Conservation (phyloP, 2,113 vertebrate species). For the Dasyornis broadbenti region DNA sequence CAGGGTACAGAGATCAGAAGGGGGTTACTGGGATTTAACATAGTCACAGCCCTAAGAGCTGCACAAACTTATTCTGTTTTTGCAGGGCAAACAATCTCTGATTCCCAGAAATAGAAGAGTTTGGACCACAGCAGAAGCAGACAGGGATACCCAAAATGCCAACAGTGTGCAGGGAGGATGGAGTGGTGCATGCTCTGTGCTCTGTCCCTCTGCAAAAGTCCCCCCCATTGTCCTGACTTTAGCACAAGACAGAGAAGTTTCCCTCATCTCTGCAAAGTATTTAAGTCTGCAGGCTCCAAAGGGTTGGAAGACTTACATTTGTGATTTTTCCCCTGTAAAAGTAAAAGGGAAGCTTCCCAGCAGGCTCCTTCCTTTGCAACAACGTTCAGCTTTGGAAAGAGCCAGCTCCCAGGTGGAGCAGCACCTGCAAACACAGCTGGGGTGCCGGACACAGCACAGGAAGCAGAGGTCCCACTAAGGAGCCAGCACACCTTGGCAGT, state of each 20-base stretch:
- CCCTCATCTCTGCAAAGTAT: not conserved
- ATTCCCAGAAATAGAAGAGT: not conserved
- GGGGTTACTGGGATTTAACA: not conserved
- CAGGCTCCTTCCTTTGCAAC: not conserved
- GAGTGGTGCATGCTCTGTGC: not conserved
- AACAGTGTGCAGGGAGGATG: not conserved
- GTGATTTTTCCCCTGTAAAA: not conserved
- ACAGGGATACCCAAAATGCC: not conserved
- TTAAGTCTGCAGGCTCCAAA: not conserved
- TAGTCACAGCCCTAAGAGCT: not conserved
- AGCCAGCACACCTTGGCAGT: not conserved
- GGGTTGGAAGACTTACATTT: not conserved
- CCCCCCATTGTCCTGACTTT: not conserved
- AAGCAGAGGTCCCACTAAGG: not conserved
- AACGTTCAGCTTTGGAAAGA: not conserved
- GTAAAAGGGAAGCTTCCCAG: not conserved
- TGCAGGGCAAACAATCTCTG: rapidly evolving
- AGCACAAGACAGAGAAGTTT: not conserved
- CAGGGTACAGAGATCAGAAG: not conserved
- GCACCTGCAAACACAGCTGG: not conserved
- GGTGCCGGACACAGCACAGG: not conserved
- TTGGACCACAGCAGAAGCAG: not conserved
- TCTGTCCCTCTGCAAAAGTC: not conserved
- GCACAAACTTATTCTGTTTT: not conserved
- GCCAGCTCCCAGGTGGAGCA: not conserved